phyloP scores from a whole-genome alignment of 2,888 invertebrate species.

The Limnephilus auricula region DNA sequence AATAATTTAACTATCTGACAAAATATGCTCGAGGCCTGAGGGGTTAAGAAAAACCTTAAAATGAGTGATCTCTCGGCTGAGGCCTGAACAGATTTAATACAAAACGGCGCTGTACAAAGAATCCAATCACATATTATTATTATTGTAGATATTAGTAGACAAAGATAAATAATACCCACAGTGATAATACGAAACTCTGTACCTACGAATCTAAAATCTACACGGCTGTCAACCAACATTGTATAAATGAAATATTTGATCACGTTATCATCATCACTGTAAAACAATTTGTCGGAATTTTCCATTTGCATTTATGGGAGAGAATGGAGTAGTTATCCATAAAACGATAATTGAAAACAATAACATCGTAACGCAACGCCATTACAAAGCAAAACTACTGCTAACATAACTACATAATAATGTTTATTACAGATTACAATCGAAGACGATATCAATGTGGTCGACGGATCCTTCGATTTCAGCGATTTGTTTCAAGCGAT shows the following conservation, averaged over 20 bases:
- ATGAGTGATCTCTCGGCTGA: too few species aligned
- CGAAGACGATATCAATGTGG: not conserved
- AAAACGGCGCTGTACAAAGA: too few species aligned
- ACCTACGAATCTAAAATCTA: not conserved
- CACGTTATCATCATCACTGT: not conserved
- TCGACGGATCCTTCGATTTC: too few species aligned
- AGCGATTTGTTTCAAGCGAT: too few species aligned
- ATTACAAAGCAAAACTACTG: not conserved
- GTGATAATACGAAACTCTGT: not conserved
- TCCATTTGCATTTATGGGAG: not conserved
- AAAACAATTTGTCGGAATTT: not conserved
- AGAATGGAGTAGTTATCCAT: not conserved
- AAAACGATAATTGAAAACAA: not conserved
- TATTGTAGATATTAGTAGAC: too few species aligned
- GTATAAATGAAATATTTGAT: not conserved
- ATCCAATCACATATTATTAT: too few species aligned
- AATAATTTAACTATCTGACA: too few species aligned
- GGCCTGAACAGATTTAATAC: too few species aligned
- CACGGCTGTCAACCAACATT: not conserved
- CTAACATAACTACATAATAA: not conserved
- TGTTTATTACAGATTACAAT: not conserved
- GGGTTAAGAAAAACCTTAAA: too few species aligned
- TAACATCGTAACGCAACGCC: not conserved
- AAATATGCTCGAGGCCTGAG: too few species aligned
- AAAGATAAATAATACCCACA: too few species aligned